Conservation (phyloP, 2,888 invertebrate genomes). For the Lamproptera curius region DNA sequence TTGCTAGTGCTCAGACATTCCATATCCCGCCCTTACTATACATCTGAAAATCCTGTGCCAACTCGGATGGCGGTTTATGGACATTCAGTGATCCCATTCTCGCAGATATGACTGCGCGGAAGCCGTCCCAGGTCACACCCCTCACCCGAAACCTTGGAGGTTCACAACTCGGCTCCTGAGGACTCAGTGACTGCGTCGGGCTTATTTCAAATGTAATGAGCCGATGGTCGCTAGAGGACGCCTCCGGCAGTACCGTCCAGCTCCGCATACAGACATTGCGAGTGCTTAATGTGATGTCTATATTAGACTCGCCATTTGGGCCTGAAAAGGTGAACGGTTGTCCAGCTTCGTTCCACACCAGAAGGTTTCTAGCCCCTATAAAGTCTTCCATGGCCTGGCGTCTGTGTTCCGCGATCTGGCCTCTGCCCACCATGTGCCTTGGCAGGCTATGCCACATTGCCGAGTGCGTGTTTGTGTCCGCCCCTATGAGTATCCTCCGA, state of each 20-base stretch:
- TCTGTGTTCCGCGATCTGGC: constrained; percentile 6
- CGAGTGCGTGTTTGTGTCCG: background rate
- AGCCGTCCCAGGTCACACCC: background rate
- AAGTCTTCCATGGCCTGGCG: background rate
- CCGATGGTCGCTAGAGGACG: background rate
- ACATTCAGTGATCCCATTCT: background rate
- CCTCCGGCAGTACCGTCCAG: constrained; percentile 29
- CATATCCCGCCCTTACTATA: no score
- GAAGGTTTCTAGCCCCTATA: background rate
- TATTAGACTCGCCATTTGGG: constrained; percentile 25
- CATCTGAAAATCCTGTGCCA: background rate
- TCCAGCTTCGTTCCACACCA: background rate
- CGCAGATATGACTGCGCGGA: background rate
- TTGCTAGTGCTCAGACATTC: no score
- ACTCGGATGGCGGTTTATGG: background rate
- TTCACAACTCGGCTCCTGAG: background rate
- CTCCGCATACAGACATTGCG: background rate
- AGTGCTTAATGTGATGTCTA: constrained; percentile 26
- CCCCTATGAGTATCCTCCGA: background rate
- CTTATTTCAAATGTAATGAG: background rate
- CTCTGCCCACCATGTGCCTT: background rate
- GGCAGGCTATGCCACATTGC: background rate
- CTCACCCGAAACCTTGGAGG: background rate
- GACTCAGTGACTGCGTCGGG: background rate
- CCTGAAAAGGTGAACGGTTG: constrained; percentile 23